Conservation (phyloP, 1,140 invertebrate species). For the Stegodyphus dumicola region DNA sequence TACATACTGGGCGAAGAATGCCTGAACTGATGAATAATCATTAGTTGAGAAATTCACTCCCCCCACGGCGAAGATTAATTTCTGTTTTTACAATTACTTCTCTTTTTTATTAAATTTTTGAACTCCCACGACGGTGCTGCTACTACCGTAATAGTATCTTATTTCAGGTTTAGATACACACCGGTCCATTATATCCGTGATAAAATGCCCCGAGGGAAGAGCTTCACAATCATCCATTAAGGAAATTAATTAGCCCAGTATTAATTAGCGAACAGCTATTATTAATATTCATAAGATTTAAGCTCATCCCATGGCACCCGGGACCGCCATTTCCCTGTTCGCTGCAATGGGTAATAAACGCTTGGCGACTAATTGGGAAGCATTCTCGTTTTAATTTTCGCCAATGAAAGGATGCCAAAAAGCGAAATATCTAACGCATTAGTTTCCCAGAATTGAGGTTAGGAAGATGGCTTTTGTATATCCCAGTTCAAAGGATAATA, state of each 20-base stretch:
- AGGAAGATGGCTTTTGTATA: too few relatives aligned
- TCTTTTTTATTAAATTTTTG: too few relatives aligned
- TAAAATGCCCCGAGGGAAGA: constrained; percentile 34
- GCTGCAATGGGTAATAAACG: not conserved
- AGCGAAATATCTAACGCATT: not conserved
- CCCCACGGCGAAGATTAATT: too few relatives aligned
- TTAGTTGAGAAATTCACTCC: too few relatives aligned
- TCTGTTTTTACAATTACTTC: too few relatives aligned
- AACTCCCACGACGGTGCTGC: too few relatives aligned
- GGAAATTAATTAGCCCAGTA: constrained; percentile 45
- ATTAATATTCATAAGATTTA: constrained; percentile 49
- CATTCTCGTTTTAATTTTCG: not conserved
- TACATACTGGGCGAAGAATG: too few relatives aligned
- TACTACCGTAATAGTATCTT: too few relatives aligned
- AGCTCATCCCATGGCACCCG: not conserved
- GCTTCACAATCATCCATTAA: constrained; percentile 17
- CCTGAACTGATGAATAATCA: too few relatives aligned
- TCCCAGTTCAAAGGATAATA: too few relatives aligned
- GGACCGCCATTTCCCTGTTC: constrained; percentile 38
- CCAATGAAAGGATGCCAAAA: not conserved
- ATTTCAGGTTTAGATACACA: not conserved
- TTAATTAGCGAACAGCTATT: constrained; percentile 46
- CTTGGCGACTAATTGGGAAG: constrained; percentile 8
- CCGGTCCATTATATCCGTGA: constrained; percentile 18
- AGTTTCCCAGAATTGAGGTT: too few relatives aligned